Evolutionary conservation across 2,113 vertebrate genomes (phyloP), one percentile per base, ranked within the genome.

Genomic region (Cromileptes altivelis): DNA sequence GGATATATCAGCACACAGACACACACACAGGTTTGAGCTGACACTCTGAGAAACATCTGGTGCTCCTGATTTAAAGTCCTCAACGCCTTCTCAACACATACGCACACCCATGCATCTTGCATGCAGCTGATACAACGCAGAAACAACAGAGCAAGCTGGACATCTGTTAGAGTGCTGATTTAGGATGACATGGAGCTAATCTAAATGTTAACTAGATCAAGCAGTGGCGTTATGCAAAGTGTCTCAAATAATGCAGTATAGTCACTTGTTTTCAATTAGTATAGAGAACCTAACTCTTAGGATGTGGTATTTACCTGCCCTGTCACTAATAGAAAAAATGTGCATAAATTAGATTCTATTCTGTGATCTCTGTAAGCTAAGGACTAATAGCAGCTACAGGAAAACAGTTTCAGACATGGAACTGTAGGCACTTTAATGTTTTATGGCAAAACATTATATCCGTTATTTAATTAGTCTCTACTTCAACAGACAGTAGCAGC

Each of bases 1-100:
- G 58, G 17, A 68, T 58, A 69, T 75, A 70, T 63, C n/a, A 19
- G 56, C 47, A 33, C 45, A 27, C 33, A 74, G 40, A 56, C 63
- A 64, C 57, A 67, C 45, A 60, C 19, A 60, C 9, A n/a, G 17
- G 55, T 72, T 69, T 55, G 25, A 61, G 21, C 12, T 70, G 47
- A 67, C 58, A 67, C n/a, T 75, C 55, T 64, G 21, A 49, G 63
- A 67, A 84, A 87, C 78, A 90, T 88, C 70, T 90, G 85, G 69
- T 2, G 25, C 30, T 52, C 40, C 62, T 73, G 70, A 81, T 84
- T 80, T 71, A 72, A 82, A 30, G 79, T 84, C 73, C n/a, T 25
- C 15, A 5, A 79, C n/a, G 76, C 58, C 25, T 40, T 30, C 61
- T 76, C 18, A 18, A 30, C 23, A 30, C 47, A 67, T 33, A 25